These are phyloP conservation scores for Apamea sordens DNA, from an alignment of 2,888 invertebrate genomes.

Conservation along the genomic window DNA sequence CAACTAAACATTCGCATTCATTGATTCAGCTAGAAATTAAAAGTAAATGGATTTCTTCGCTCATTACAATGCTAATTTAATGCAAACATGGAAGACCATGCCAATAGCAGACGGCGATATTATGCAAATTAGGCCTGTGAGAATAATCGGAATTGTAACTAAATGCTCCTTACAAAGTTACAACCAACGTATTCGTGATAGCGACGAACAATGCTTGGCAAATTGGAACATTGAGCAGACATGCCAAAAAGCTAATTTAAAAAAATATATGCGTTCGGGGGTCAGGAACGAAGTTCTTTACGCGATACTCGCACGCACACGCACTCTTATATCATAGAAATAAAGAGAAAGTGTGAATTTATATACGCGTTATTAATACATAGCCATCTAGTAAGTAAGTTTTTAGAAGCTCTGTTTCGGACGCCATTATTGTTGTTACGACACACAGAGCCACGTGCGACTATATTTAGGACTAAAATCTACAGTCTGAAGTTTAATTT, in stretches of 20 bases:
- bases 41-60: constrained; percentile 28
- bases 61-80: constrained; percentile 55
- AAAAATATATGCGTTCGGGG: not conserved
- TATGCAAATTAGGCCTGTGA: constrained; percentile 41
- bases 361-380: not conserved
- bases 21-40: not conserved
- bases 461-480: no score
- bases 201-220: constrained; percentile 3
- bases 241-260: not conserved
- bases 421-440: no score
- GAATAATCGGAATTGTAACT: constrained; percentile 30
- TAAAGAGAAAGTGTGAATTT: not conserved
- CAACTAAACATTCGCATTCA: not conserved
- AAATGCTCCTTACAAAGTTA: constrained; percentile 26
- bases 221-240: constrained; percentile 5
- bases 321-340: not conserved
- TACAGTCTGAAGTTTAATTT: no score
- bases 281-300: not conserved
- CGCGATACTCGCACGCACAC: not conserved
- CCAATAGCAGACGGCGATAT: constrained; percentile 39
- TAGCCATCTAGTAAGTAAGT: not conserved
- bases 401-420: no score
- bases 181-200: constrained; percentile 10
- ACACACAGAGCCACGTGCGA: no score
- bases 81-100: constrained; percentile 31